Evolutionary conservation across 2,113 vertebrate genomes (phyloP).

Genomic region (Scytalopus superciliaris): DNA sequence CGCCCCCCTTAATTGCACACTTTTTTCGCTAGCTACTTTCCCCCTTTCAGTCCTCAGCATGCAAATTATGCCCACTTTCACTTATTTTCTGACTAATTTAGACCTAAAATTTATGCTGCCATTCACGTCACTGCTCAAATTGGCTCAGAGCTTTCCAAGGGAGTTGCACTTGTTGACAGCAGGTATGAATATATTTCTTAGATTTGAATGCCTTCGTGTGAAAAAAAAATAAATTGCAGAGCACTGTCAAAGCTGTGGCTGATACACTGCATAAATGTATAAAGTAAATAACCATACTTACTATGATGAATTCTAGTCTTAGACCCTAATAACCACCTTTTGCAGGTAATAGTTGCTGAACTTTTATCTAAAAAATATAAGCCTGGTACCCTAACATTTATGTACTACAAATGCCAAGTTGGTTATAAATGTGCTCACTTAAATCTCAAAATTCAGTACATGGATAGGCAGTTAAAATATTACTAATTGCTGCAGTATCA

Average conservation of each 20-base stretch:
- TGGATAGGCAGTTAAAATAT: slow-evolving; percentile 12
- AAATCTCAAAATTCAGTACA: slow-evolving; percentile 15
- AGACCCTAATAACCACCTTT: slow-evolving; percentile 65
- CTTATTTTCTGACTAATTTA: slow-evolving; percentile 66
- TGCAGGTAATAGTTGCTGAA: slow-evolving; percentile 57
- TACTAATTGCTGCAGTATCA: slow-evolving; percentile 10
- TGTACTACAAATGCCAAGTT: slow-evolving; percentile 48
- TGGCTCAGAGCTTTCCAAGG: slow-evolving; percentile 64
- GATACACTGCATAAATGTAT: slow-evolving; percentile 69
- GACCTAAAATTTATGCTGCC: slow-evolving; percentile 59
- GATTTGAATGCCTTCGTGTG: slow-evolving; percentile 54
- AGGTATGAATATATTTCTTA: slow-evolving; percentile 69
- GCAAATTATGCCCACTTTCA: slow-evolving; percentile 62
- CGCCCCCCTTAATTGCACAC: not conserved
- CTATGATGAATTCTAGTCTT: slow-evolving; percentile 66
- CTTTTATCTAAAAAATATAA: slow-evolving; percentile 68
- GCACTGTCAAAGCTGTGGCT: slow-evolving; percentile 68
- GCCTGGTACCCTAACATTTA: slow-evolving; percentile 49
- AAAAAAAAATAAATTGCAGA: slow-evolving; percentile 67
- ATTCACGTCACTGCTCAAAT: slow-evolving; percentile 66
- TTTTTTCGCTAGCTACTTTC: slow-evolving; percentile 35
- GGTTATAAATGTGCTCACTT: slow-evolving; percentile 41
- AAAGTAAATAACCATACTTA: slow-evolving; percentile 70
- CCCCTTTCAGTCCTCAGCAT: slow-evolving; percentile 41
- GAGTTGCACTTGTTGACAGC: slow-evolving; percentile 70